Conservation (phyloP, 1,140 invertebrate species). For the Ostrea denselamellosa region DNA sequence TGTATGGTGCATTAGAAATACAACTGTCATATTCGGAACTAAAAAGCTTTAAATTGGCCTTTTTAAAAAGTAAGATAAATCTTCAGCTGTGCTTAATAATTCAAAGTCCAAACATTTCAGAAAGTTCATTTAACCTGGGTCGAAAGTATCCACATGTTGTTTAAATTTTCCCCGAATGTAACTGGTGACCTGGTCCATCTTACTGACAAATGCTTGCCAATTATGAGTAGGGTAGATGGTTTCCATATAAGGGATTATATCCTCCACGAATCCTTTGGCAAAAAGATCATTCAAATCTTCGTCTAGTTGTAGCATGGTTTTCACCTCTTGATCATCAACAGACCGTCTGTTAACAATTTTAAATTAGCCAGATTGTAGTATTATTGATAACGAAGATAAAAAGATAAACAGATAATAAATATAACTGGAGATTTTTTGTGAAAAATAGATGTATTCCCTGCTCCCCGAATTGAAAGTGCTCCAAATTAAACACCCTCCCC, state of each 20-base stretch:
- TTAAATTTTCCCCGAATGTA: constrained; percentile 6
- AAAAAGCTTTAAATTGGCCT: no score
- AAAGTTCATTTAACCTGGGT: not conserved
- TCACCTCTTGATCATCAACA: constrained; percentile 42
- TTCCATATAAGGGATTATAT: constrained; percentile 45
- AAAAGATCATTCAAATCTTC: not conserved
- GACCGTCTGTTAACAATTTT: constrained; percentile 7
- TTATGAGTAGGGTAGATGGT: constrained; percentile 40
- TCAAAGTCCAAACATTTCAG: not conserved
- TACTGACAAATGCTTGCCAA: not conserved
- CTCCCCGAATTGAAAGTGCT: no score
- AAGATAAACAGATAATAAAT: not conserved
- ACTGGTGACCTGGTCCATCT: not conserved
- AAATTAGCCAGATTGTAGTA: not conserved
- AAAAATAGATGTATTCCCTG: no score
- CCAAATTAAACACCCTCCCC: no score
- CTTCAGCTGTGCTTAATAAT: not conserved
- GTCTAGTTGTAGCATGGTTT: constrained; percentile 38
- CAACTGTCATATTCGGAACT: no score
- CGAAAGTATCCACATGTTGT: constrained; percentile 43
- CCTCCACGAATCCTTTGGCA: constrained; percentile 46
- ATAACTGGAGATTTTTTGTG: not conserved
- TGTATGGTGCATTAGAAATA: no score
- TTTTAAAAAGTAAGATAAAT: no score
- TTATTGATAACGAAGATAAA: not conserved